These are phyloP conservation scores for Xenus cinereus DNA, from an alignment of 2,113 vertebrate genomes.

Conservation along the genomic window DNA sequence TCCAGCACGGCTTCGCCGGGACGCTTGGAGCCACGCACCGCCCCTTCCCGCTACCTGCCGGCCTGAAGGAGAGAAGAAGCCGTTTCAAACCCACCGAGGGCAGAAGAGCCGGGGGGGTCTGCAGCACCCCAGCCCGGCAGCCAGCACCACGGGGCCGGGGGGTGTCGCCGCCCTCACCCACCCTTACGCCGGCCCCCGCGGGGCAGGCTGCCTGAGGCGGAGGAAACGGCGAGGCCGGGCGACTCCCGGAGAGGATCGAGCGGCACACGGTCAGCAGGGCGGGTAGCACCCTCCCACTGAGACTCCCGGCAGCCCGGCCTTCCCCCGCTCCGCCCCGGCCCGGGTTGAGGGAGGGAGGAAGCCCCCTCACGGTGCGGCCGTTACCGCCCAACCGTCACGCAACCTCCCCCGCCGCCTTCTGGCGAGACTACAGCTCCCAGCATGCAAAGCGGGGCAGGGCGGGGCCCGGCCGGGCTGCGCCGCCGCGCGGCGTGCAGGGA, in stretches of 20 bases:
- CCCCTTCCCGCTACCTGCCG: background rate
- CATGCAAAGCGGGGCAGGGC: background rate
- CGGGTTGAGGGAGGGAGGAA: no score
- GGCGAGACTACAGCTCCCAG: slow-evolving; percentile 45
- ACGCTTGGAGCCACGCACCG: background rate
- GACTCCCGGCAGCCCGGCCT: no score
- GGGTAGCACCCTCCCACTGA: background rate
- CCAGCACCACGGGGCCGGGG: background rate
- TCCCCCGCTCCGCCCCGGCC: background rate
- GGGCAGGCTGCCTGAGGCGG: background rate
- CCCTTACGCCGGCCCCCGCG: background rate
- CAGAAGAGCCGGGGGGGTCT: background rate
- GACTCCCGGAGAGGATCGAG: background rate
- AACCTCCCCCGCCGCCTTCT: background rate
- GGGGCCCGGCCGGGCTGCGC: fast-evolving
- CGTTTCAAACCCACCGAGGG: fast-evolving
- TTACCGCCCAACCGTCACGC: background rate
- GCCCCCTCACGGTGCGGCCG: background rate
- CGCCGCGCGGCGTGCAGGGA: background rate
- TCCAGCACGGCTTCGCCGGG: background rate
- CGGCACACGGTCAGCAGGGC: no score
- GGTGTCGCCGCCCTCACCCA: background rate
- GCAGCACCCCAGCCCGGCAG: background rate
- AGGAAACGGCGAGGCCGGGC: background rate
- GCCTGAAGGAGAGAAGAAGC: background rate